A percentile compares a stretch with the other conserved stretches of the same genome.
phyloP scores from a whole-genome alignment of 2,113 vertebrate species.

The Nesoenas mayeri region DNA sequence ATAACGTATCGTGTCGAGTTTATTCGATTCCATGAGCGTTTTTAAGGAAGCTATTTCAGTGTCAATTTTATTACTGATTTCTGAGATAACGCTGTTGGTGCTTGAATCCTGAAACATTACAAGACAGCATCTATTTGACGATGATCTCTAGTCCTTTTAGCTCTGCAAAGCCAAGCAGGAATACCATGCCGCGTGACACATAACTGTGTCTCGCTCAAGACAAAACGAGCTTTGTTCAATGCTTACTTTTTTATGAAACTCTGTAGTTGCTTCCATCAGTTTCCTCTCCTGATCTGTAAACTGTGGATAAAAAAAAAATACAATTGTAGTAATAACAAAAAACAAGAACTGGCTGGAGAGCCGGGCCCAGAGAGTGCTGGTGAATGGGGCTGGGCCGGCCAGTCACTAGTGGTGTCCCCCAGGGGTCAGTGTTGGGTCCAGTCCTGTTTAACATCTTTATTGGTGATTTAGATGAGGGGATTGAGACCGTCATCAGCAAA shows the following conservation, averaged over 20 bases:
- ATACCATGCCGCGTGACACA: fast-evolving
- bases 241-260: conserved; percentile 89
- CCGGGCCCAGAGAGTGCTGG: no score
- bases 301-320: conserved; percentile 64
- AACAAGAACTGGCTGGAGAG: no score
- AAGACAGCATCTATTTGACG: neutral
- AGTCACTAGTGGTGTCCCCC: no score
- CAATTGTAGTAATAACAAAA: neutral
- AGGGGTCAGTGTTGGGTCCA: no score
- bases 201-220: neutral
- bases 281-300: conserved; percentile 95
- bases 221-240: neutral
- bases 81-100: conserved; percentile 84
- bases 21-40: conserved; percentile 93
- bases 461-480: no score
- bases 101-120: conserved; percentile 83
- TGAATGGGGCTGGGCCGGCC: no score
- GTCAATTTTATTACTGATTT: conserved; percentile 94
- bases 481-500: no score
- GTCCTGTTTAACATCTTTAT: no score
- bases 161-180: neutral
- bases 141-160: neutral
- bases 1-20: conserved; percentile 90
- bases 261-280: conserved; percentile 89
- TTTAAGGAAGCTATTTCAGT: conserved; percentile 94